phyloP scores from a whole-genome alignment of 2,113 vertebrate genomes.

The Bos indicus region DNA sequence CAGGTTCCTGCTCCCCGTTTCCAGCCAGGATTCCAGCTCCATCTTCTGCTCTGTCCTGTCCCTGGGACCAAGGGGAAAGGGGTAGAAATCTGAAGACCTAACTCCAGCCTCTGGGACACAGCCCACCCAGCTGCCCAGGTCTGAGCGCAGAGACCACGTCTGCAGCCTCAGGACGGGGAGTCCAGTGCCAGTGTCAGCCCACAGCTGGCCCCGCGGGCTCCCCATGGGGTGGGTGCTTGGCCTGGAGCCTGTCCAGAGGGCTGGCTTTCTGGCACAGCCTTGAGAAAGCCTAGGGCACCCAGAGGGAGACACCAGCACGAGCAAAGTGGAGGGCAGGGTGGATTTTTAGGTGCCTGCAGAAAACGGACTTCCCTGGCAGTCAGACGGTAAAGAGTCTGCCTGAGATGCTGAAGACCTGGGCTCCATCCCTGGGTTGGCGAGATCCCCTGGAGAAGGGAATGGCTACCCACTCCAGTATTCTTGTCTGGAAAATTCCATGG shows the following conservation, averaged over 20 bases:
- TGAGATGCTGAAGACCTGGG: neutral
- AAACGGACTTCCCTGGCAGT: neutral
- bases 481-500: neutral
- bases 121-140: too few relatives aligned
- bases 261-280: neutral
- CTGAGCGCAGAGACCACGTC: neutral
- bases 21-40: neutral
- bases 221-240: rapidly evolving
- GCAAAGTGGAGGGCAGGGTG: neutral
- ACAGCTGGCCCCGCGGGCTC: neutral
- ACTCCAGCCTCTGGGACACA: neutral
- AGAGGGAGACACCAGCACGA: rapidly evolving
- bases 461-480: neutral
- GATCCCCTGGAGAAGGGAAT: neutral
- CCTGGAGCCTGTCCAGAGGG: neutral
- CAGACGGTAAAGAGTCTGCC: neutral
- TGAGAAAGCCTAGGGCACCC: neutral
- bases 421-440: neutral
- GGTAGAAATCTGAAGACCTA: neutral
- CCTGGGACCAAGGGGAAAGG: neutral
- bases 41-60: neutral
- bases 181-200: neutral
- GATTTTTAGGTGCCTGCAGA: neutral
- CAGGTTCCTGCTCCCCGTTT: neutral
- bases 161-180: neutral